Conservation (phyloP, 2,888 invertebrate species). For the Hydriomena furcata region DNA sequence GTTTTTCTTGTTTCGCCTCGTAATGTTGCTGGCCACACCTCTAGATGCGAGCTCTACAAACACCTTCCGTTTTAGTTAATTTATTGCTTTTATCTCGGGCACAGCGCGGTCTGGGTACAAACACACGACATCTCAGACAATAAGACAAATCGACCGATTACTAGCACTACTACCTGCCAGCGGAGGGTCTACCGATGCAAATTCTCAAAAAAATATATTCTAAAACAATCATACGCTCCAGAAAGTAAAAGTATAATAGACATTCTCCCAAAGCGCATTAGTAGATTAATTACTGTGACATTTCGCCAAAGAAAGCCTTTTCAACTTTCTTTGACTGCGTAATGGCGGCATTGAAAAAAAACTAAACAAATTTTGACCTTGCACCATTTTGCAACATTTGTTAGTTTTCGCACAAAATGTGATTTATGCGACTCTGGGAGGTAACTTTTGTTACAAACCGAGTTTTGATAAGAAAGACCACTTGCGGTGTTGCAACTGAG, state of each 20-base stretch:
- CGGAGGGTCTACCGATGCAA: conserved; percentile 72
- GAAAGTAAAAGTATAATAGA: conserved; percentile 75
- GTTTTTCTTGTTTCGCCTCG: conserved; percentile 43
- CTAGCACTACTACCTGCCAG: conserved; percentile 77
- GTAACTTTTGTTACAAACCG: conserved; percentile 55
- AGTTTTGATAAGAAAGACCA: conserved; percentile 68
- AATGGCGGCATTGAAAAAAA: conserved; percentile 56
- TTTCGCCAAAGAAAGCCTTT: conserved; percentile 65
- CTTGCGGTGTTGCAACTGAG: conserved; percentile 70
- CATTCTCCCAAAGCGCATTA: conserved; percentile 57
- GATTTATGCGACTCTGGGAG: conserved; percentile 66
- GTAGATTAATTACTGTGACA: conserved; percentile 74
- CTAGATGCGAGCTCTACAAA: conserved; percentile 68
- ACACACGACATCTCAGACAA: conserved; percentile 78
- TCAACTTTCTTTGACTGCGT: conserved; percentile 56
- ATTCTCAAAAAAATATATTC: conserved; percentile 55
- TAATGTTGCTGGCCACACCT: conserved; percentile 67
- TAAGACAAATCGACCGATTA: conserved; percentile 82
- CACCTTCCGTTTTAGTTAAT: conserved; percentile 79
- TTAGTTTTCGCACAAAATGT: conserved; percentile 69
- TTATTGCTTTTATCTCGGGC: conserved; percentile 80
- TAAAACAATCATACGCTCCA: conserved; percentile 60
- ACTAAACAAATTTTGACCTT: conserved; percentile 58
- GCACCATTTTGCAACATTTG: conserved; percentile 72
- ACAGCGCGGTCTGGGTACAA: conserved; percentile 78